Conservation (phyloP, 2,888 invertebrate genomes). For the Acleris emargana region DNA sequence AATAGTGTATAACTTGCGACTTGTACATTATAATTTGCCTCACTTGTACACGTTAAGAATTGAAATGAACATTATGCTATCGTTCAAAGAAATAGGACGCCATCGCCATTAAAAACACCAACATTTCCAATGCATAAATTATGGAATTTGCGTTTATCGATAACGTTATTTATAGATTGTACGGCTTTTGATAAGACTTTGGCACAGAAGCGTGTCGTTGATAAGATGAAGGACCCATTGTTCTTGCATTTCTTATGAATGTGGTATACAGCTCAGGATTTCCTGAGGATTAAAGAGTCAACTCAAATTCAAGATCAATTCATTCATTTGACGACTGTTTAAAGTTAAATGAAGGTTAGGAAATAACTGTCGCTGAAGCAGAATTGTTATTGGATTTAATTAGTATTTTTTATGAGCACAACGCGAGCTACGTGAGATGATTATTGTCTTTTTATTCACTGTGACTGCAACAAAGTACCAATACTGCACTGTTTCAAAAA, state of each 20-base stretch:
- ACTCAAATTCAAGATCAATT: not conserved
- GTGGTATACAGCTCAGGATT: conserved; percentile 18
- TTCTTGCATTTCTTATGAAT: conserved; percentile 18
- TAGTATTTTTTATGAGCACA: too few relatives aligned
- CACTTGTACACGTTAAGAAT: not conserved
- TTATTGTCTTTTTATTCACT: too few relatives aligned
- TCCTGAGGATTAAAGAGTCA: conserved; percentile 13
- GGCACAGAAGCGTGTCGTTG: conserved; percentile 17
- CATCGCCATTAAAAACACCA: not conserved
- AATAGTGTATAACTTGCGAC: too few relatives aligned
- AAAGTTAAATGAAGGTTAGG: not conserved
- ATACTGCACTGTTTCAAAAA: too few relatives aligned
- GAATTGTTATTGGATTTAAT: not conserved
- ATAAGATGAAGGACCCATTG: conserved; percentile 29
- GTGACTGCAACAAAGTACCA: too few relatives aligned
- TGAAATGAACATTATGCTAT: not conserved
- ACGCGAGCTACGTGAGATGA: too few relatives aligned
- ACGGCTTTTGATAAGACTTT: conserved; percentile 16
- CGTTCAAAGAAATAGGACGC: not conserved
- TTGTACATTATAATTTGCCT: too few relatives aligned
- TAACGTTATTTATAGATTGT: conserved; percentile 24
- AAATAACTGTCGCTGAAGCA: not conserved
- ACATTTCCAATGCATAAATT: conserved; percentile 17
- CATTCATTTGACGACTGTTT: not conserved
- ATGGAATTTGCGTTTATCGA: conserved; percentile 27